Evolutionary conservation across 2,113 vertebrate species (phyloP).

Genomic region (Noturus placidus): DNA sequence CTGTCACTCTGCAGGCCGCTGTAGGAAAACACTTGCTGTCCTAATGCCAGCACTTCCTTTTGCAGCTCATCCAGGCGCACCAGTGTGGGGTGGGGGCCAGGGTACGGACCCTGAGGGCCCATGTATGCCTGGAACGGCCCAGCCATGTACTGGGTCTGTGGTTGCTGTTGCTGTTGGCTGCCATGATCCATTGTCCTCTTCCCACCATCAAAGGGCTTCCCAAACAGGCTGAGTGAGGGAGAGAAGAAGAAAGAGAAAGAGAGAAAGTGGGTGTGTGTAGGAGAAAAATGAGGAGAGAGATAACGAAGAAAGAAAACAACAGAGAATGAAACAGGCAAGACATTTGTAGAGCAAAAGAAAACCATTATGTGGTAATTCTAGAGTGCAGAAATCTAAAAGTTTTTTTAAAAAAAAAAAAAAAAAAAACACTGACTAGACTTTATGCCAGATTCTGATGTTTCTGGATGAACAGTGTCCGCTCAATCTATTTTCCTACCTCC

Average conservation of each 20-base stretch:
- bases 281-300: not conserved
- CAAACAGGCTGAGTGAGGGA: constrained; percentile 71
- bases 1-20: constrained; percentile 86
- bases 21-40: constrained; percentile 86
- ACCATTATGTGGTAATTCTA: not conserved
- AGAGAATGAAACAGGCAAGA: not conserved
- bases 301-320: not conserved
- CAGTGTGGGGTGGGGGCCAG: constrained; percentile 81
- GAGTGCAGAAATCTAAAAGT: not conserved
- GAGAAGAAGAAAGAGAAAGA: not conserved
- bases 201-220: constrained; percentile 76
- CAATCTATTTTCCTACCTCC: not conserved
- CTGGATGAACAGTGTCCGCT: not conserved
- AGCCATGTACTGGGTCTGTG: constrained; percentile 57
- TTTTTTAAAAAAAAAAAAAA: not conserved
- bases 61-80: constrained; percentile 88
- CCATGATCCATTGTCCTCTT: constrained; percentile 90
- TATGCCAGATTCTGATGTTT: not conserved
- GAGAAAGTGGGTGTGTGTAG: constrained; percentile 3
- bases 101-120: constrained; percentile 38
- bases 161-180: constrained; percentile 67
- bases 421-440: no score
- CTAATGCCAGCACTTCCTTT: constrained; percentile 82
- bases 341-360: not conserved
- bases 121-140: constrained; percentile 50